Base-by-base conservation (phyloP, 2,797 vertebrate genomes). In the Trachurus trachurus region DNA sequence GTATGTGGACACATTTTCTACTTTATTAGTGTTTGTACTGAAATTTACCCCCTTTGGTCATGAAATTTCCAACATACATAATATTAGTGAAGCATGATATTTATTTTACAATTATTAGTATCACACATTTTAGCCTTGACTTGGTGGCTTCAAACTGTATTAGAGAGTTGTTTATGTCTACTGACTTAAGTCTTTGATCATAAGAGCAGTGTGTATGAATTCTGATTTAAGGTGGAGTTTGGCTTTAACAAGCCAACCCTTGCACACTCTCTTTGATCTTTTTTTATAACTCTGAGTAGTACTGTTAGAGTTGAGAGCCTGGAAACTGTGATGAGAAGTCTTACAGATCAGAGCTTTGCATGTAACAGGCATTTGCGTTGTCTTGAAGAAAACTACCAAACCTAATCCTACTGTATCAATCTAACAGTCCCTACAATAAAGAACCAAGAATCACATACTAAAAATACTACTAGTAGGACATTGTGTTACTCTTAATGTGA, bases 191-290 rank as follows among this genome's bases (percentile, higher is more conserved):
- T 78, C 81, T 91, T 90, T 89, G 86, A 92, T 92, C 86, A 80
- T 79, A 34, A 63, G 76, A 87, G 87, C 68, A 80, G 82, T 78
- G 71, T 59, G 85, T 49, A 83, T 85, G 85, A 87, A 87, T 87
- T 88, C 74, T 86, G 85, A 88, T 87, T 81, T 75, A 86, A 91
- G 85, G 80, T 84, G 84, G 84, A 90, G 87, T 88, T 85, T 86
- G 84, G 76, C 78, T 88, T 89, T 88, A 85, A 89, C 76, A 88
- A 90, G 87, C 81, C 78, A 85, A 83, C 77, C 83, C 64, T 81
- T 77, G 76, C 66, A 61, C 70, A 29, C 65, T 73, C 72, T 42
- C 87, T 93, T 87, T 90, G 92, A 93, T 91, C 85, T 86, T 79
- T 83, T 87, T 87, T 77, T 79, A 74, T 80, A 83, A 85, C 69